A percentile compares a stretch with the other conserved stretches of the same genome.
Conservation (phyloP, 35 echinoderm and acorn worm species). For the Anneissia japonica region DNA sequence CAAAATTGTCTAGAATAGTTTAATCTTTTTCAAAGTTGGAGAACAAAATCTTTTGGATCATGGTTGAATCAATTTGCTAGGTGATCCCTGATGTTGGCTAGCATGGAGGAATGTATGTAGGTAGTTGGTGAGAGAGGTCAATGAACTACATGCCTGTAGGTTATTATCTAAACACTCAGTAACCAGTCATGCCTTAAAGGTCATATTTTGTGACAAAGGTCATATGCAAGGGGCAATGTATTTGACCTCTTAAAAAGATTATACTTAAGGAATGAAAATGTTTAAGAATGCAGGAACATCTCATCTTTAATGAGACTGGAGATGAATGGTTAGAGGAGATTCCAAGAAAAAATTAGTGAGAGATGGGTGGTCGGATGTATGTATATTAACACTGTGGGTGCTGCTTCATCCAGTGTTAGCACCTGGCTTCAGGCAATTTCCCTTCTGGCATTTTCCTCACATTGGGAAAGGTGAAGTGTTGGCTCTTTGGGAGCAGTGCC, state of each 20-base stretch:
- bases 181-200: not conserved
- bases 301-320: not conserved
- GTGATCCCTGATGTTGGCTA: not conserved
- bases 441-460: not conserved
- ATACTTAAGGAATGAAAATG: no score
- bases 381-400: not conserved
- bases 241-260: not conserved
- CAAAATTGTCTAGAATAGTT: no score
- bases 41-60: no score
- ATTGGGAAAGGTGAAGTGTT: constrained; percentile 1
- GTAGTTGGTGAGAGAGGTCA: not conserved
- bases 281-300: not conserved
- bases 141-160: not conserved
- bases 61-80: not conserved
- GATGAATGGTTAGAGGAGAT: not conserved
- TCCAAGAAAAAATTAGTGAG: not conserved
- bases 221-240: not conserved
- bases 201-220: not conserved
- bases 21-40: no score
- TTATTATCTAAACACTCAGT: not conserved
- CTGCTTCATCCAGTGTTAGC: not conserved
- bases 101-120: not conserved
- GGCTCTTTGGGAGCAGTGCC: not conserved
- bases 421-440: not conserved
- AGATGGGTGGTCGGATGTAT: not conserved